A percentile compares a stretch with the other conserved stretches of the same genome.
These are phyloP conservation scores for Boloria euphrosyne DNA, from an alignment of 2,888 invertebrate species.

Conservation along the genomic window DNA sequence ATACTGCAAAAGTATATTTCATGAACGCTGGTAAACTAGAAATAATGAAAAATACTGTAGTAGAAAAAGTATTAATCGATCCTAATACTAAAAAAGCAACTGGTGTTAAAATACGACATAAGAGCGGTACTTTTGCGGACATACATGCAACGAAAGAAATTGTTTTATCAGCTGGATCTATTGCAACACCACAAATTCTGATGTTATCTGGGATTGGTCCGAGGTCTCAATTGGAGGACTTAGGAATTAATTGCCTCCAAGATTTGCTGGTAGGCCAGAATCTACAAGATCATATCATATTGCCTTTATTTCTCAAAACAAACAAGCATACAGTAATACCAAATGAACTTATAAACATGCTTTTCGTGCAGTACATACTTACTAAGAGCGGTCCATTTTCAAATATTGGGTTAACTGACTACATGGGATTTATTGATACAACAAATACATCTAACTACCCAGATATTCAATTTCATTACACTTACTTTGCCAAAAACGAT, in stretches of 20 bases:
- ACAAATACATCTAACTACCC: constrained; percentile 66
- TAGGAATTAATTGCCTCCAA: constrained; percentile 58
- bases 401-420: constrained; percentile 66
- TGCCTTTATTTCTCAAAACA: constrained; percentile 51
- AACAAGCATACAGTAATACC: constrained; percentile 42
- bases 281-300: constrained; percentile 76
- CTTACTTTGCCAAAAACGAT: constrained; percentile 53
- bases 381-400: constrained; percentile 72
- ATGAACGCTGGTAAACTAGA: constrained; percentile 54
- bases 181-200: constrained; percentile 76
- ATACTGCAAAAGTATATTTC: constrained; percentile 76
- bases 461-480: constrained; percentile 76
- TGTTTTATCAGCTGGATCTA: constrained; percentile 73
- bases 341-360: constrained; percentile 47
- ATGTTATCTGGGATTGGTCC: constrained; percentile 80
- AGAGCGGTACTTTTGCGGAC: constrained; percentile 51
- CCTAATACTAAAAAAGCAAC: constrained; percentile 56
- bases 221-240: constrained; percentile 53
- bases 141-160: constrained; percentile 70
- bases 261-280: constrained; percentile 75
- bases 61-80: constrained; percentile 76
- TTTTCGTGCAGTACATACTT: constrained; percentile 71
- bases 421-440: constrained; percentile 78
- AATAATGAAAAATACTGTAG: constrained; percentile 75
- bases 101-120: constrained; percentile 65